Percentiles rank a stretch among this genome's conserved stretches.
These are phyloP conservation scores for Gallinago paraguaiae DNA, from an alignment of 2,113 vertebrate species.

Conservation along the genomic window DNA sequence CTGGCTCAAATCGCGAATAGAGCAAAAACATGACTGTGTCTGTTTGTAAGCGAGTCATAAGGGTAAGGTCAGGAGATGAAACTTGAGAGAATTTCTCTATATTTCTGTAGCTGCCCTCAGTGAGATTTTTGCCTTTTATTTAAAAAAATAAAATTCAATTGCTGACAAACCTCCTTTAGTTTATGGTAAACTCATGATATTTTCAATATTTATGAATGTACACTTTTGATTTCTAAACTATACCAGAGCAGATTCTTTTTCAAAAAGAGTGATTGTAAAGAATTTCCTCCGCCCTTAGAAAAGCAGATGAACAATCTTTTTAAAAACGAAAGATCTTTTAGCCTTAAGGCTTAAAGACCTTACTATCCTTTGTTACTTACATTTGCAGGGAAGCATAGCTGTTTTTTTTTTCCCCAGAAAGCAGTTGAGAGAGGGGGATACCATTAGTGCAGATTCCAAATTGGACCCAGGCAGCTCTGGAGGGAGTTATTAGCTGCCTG, in stretches of 20 bases:
- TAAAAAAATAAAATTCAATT: not conserved
- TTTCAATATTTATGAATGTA: not conserved
- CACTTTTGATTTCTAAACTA: not conserved
- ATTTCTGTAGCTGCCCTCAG: not conserved
- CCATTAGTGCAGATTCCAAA: not conserved
- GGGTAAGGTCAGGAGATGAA: not conserved
- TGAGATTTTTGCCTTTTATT: not conserved
- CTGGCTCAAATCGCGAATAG: not conserved
- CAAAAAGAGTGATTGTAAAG: not conserved
- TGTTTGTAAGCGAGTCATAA: not conserved
- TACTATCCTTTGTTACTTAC: not conserved
- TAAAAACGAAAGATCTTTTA: not conserved
- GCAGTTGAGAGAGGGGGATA: not conserved
- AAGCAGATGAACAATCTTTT: not conserved
- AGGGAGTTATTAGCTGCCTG: not conserved
- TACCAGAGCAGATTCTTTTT: not conserved
- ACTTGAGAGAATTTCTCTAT: not conserved
- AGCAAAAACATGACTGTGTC: not conserved
- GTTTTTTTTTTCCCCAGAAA: not conserved
- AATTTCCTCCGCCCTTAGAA: not conserved
- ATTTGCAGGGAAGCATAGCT: not conserved
- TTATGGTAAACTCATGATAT: not conserved
- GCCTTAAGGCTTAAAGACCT: not conserved
- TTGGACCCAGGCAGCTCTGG: not conserved
- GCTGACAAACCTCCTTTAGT: not conserved